Base-by-base conservation (phyloP, 2,888 invertebrate species). In the Plebejus melissa region DNA sequence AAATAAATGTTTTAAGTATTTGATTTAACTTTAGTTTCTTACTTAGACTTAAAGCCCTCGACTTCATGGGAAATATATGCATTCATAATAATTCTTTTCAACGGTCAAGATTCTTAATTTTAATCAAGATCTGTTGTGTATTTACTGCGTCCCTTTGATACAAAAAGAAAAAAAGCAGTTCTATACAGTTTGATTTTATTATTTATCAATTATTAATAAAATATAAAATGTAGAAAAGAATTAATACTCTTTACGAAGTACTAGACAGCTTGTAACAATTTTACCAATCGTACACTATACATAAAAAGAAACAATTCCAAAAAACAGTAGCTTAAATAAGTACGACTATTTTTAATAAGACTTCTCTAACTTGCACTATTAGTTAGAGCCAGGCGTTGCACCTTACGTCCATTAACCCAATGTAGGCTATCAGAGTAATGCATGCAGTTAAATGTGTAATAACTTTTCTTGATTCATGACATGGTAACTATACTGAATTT, bases 391-490 rank as follows among this genome's bases (percentile, higher is more conserved):
- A 65, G 65, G 5, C 65, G 32, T 65, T 65, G 65, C 65, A 65
- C 32, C 65, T 32, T 16, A 36, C 65, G 65, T 65, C 65, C 65
- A 36, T 65, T 65, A 65, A 32, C 65, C 65, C 65, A 36, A 65
- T 65, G 65, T 65, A 65, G 65, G 65, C 65, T 65, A 65, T 65
- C 65, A 65, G 13, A 4, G 65, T 65, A 65, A 65, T 65, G 65
- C 65, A 65, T 65, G 65, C 65, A 65, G 65, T 65, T 65, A 65
- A 65, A 65, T 65, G 32, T 65, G 32, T 65, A 65, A 65, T 65
- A 65, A 65, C 65, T 65, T 36, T 65, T 11, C 65, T 32, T 65
- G 32, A 65, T 65, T 65, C 32, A 32, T 65, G 13, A 32, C 65
- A 13, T 32, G 65, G 65, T 32, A 65, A 65, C 11, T 65, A n/a